phyloP scores from a whole-genome alignment of 2,888 invertebrate species.

The Alentia gelatinosa region DNA sequence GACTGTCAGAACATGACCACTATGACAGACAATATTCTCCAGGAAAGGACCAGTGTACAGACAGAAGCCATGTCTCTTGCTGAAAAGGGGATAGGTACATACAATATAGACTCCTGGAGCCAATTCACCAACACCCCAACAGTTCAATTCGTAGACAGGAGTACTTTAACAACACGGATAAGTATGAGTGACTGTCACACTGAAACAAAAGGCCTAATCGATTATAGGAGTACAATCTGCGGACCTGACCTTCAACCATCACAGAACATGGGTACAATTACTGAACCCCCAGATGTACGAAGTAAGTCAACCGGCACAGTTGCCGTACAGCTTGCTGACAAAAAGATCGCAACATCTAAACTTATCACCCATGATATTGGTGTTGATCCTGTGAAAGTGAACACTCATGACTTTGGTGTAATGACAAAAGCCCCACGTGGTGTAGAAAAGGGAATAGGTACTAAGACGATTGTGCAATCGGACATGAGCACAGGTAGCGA shows the following conservation, averaged over 20 bases:
- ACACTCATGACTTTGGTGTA: conserved; percentile 30
- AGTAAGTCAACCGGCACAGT: not conserved
- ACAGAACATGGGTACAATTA: not conserved
- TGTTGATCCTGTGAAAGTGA: not conserved
- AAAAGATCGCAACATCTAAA: conserved; percentile 37
- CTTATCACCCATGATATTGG: conserved; percentile 11
- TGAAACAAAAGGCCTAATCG: conserved; percentile 48
- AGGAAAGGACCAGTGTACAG: conserved; percentile 22
- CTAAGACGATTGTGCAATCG: conserved; percentile 52
- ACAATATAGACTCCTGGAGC: not conserved
- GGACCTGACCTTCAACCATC: not conserved
- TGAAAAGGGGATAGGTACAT: conserved; percentile 26
- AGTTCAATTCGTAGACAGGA: conserved; percentile 17
- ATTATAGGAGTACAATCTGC: not conserved
- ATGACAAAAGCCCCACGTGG: conserved; percentile 34
- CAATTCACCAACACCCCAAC: conserved; percentile 40
- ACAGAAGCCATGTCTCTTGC: not conserved
- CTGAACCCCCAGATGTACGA: conserved; percentile 2
- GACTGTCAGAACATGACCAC: not conserved
- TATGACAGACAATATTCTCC: conserved; percentile 35
- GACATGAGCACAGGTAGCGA: conserved; percentile 35
- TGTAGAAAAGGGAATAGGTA: conserved; percentile 40
- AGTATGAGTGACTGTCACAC: not conserved
- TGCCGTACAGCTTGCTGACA: conserved; percentile 23
- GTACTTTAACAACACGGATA: conserved; percentile 53